phyloP scores from a whole-genome alignment of 2,113 vertebrate species.

The Myotis davidii region DNA sequence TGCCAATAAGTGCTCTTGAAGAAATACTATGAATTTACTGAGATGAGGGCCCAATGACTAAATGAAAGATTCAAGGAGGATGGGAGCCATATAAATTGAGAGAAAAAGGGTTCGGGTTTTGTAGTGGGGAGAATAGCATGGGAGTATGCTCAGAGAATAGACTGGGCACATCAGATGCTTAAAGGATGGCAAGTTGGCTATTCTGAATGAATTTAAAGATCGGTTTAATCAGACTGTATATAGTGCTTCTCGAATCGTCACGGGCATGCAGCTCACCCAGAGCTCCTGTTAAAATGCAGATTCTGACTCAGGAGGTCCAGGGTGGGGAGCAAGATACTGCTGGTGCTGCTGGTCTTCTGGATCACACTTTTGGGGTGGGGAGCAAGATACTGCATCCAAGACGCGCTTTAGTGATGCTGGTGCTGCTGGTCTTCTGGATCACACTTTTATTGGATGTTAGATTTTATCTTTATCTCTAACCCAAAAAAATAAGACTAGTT shows the following conservation, averaged over 20 bases:
- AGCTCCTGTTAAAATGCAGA: background rate
- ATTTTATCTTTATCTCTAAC: too few species aligned
- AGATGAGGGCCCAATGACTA: background rate
- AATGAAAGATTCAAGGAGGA: background rate
- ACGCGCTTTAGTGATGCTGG: too few species aligned
- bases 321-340: too few species aligned
- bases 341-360: background rate
- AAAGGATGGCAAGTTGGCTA: background rate
- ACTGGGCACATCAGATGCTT: background rate
- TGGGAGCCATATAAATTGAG: background rate
- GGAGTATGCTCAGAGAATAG: background rate
- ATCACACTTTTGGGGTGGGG: background rate
- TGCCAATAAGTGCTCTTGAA: background rate
- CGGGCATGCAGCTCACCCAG: too few species aligned
- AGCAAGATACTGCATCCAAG: too few species aligned
- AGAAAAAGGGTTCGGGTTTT: background rate
- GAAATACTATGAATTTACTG: background rate
- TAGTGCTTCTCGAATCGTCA: background rate
- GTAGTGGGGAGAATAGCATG: background rate
- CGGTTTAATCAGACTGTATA: background rate
- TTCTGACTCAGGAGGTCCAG: background rate
- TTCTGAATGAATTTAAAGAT: background rate
- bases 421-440: background rate
- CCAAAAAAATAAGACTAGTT: too few species aligned
- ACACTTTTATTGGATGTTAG: too few species aligned